Percentiles rank a stretch among this genome's conserved stretches.
Conservation (phyloP, 2,888 invertebrate species). For the Lacanobia oleracea region DNA sequence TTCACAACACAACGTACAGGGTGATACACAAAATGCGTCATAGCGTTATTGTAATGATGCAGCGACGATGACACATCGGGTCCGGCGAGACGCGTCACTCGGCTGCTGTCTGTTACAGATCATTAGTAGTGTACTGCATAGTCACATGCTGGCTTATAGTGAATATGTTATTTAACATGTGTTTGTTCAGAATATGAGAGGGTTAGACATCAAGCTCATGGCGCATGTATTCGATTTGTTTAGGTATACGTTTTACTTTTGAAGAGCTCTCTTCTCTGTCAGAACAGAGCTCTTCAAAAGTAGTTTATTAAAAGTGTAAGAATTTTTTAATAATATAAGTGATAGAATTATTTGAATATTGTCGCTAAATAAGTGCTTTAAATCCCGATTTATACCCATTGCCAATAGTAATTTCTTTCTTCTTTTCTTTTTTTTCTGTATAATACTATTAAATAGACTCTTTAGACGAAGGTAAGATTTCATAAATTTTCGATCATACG, state of each 20-base stretch:
- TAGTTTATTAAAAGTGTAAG: too few relatives aligned
- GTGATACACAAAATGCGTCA: constrained; percentile 28
- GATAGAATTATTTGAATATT: too few relatives aligned
- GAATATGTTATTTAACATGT: neutral
- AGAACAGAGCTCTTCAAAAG: too few relatives aligned
- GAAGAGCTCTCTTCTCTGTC: too few relatives aligned
- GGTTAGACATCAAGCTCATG: neutral
- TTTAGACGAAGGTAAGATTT: too few relatives aligned
- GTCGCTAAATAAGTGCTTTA: neutral
- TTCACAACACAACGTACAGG: too few relatives aligned
- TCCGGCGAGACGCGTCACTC: constrained; percentile 24
- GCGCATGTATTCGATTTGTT: neutral
- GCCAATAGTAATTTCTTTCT: too few relatives aligned
- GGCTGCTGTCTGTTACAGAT: constrained; percentile 19
- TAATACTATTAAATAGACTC: too few relatives aligned
- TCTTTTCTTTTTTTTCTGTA: too few relatives aligned
- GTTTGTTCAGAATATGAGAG: neutral
- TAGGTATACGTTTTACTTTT: neutral
- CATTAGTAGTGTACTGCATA: constrained; percentile 27
- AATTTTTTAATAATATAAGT: too few relatives aligned
- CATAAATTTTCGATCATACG: too few relatives aligned
- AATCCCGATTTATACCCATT: neutral
- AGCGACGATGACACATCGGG: constrained; percentile 49
- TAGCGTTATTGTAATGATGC: constrained; percentile 21
- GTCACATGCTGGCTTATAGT: neutral